Conservation (phyloP, 1,140 invertebrate genomes). For the Eumeta japonica region DNA sequence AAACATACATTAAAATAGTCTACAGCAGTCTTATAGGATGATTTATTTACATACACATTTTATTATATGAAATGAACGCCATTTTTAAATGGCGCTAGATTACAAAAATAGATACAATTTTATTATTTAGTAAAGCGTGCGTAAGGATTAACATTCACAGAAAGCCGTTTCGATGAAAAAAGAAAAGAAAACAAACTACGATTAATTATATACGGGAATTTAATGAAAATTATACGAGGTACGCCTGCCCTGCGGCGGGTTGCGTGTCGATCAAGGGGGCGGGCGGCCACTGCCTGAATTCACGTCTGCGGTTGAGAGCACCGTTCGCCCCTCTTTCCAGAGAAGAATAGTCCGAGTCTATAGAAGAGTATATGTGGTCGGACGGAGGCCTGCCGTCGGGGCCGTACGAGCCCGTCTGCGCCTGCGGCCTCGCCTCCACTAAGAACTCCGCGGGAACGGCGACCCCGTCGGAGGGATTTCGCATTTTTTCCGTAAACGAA, state of each 20-base stretch:
- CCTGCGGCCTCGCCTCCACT: slow-evolving; percentile 36
- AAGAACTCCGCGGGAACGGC: slow-evolving; percentile 33
- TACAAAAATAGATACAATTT: slow-evolving; percentile 55
- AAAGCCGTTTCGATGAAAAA: slow-evolving; percentile 47
- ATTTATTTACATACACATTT: slow-evolving; percentile 50
- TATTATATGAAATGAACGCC: slow-evolving; percentile 43
- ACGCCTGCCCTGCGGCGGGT: slow-evolving; percentile 42
- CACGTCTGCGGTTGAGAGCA: slow-evolving; percentile 33
- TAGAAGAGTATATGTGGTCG: slow-evolving; percentile 84
- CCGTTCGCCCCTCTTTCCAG: slow-evolving; percentile 48
- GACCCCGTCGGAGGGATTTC: slow-evolving; percentile 31
- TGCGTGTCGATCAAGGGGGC: slow-evolving; percentile 45
- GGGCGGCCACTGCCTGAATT: slow-evolving; percentile 47
- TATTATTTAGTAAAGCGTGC: slow-evolving; percentile 55
- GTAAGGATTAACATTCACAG: slow-evolving; percentile 38
- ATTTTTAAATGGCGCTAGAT: slow-evolving; percentile 45
- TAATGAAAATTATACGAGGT: slow-evolving; percentile 45
- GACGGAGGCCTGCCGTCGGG: slow-evolving; percentile 66
- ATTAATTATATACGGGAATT: slow-evolving; percentile 29
- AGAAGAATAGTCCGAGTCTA: slow-evolving; percentile 76
- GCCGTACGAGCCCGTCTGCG: slow-evolving; percentile 34
- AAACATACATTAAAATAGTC: slow-evolving; percentile 50
- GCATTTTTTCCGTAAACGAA: slow-evolving; percentile 49
- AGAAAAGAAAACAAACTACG: no score
- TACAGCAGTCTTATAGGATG: slow-evolving; percentile 58